phyloP scores from a whole-genome alignment of 1,140 invertebrate species.

The Zaprionus ornatus region DNA sequence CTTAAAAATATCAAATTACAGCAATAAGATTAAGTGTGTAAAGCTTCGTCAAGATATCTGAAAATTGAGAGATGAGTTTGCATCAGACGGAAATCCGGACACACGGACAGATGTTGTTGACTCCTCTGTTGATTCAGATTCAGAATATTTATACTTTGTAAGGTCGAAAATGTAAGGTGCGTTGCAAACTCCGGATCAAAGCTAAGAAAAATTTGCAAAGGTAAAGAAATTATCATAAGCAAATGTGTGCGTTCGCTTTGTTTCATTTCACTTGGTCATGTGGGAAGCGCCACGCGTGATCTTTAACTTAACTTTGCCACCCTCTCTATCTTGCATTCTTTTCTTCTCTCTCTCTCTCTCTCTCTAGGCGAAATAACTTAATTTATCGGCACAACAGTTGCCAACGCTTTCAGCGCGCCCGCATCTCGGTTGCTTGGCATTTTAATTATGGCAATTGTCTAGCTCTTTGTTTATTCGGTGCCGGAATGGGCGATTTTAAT shows the following conservation, averaged over 20 bases:
- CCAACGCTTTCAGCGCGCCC: conserved; percentile 36
- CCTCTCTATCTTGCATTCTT: background rate
- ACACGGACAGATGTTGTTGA: no score
- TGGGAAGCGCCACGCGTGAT: conserved; percentile 56
- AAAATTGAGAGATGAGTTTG: no score
- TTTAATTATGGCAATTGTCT: conserved; percentile 79
- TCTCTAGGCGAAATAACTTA: conserved; percentile 58
- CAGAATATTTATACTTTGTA: no score
- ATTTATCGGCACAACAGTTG: conserved; percentile 64
- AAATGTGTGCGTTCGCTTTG: conserved; percentile 10
- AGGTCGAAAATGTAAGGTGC: no score
- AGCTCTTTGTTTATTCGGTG: conserved; percentile 65
- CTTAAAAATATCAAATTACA: no score
- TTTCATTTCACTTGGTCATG: conserved; percentile 37
- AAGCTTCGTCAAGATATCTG: no score
- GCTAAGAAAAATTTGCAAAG: no score
- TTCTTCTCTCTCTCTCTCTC: background rate
- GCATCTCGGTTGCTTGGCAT: conserved; percentile 51
- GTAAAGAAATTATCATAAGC: conserved; percentile 41
- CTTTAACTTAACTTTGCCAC: background rate
- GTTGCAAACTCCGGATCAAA: no score
- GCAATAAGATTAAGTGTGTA: no score
- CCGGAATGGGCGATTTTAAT: conserved; percentile 50
- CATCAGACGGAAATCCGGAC: background rate
- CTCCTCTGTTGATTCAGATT: no score